Evolutionary conservation across 64 coral and sea anemone genomes (phyloP), one percentile per base, ranked within the genome.

Genomic region (Pachyseris speciosa): DNA sequence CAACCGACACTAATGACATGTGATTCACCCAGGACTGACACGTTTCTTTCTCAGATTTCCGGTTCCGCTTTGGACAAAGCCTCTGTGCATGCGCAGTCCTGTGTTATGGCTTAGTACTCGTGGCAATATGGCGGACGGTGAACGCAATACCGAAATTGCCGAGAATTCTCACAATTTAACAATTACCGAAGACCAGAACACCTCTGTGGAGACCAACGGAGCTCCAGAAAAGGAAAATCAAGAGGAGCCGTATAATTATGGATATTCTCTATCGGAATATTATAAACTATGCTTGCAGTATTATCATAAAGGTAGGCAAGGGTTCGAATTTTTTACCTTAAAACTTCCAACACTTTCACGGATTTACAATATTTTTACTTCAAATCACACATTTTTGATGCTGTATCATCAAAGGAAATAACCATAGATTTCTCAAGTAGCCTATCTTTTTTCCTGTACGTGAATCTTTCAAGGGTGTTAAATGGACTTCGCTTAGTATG

Each of bases 101-200:
- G 49, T 83, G 89, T 83, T 72, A 32, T 92, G 39, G 22, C 20
- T 53, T 74, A 52, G 59, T 74, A 95, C 86, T 84, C 94, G 95
- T 97, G 95, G 95, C 95, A 97, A 97, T 71, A 97, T 97, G 95
- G 95, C 95, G 86, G 95, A 72, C 28, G 79, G 55, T 61, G 85
- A 90, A 48, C 31, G 84, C 2, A 79, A 42, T 84, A 27, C 27
- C 40, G 79, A 89, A 59, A 72, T 90, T 67, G 55, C 53, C 26
- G 75, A 75, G 78, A 90, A 86, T 72, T 47, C 66, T 66, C 91
- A 93, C 19, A 75, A 97, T 93, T 97, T 97, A 90, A 97, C 95
- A 19, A 97, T 97, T 67, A 93, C 86, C 65, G 95, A 97, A 43
- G 95, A 97, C 38, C 79, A 90, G 20, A 94, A 86, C 37, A 17